Evolutionary conservation across 2,113 vertebrate genomes (phyloP).

Genomic region (Elachura formosa): DNA sequence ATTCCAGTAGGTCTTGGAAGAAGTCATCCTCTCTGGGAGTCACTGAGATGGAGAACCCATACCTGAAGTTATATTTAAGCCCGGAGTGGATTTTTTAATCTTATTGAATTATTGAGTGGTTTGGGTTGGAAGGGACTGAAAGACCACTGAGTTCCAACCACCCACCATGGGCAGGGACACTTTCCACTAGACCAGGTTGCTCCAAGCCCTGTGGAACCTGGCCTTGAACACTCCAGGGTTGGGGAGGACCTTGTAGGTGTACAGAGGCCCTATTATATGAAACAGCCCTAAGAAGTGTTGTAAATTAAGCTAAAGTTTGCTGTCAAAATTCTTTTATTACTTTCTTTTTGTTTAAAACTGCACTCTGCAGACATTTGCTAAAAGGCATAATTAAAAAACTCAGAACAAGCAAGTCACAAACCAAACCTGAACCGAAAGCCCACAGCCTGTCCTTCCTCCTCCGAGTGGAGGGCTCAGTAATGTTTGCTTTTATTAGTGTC

Average conservation of each 20-base stretch:
- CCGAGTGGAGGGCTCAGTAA: background rate
- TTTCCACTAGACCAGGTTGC: background rate
- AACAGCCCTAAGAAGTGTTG: background rate
- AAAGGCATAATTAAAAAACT: background rate
- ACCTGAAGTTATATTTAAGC: background rate
- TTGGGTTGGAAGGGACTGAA: background rate
- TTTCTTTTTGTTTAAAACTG: background rate
- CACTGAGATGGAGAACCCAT: background rate
- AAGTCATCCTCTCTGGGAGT: background rate
- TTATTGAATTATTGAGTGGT: background rate
- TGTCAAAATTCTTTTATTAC: background rate
- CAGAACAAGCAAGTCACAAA: background rate
- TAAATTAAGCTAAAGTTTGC: background rate
- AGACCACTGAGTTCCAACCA: no score
- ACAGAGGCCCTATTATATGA: background rate
- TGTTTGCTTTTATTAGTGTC: background rate
- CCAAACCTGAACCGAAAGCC: background rate
- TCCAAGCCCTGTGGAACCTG: background rate
- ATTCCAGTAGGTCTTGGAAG: background rate
- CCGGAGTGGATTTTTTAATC: background rate
- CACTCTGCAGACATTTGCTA: background rate
- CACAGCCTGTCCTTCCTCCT: background rate
- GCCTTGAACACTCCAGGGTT: background rate
- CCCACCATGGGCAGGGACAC: background rate
- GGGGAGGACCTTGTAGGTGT: background rate